Evolutionary conservation across 2,888 invertebrate species (phyloP), one percentile per base, ranked within the genome.

Genomic region (Nectonema munidae): DNA sequence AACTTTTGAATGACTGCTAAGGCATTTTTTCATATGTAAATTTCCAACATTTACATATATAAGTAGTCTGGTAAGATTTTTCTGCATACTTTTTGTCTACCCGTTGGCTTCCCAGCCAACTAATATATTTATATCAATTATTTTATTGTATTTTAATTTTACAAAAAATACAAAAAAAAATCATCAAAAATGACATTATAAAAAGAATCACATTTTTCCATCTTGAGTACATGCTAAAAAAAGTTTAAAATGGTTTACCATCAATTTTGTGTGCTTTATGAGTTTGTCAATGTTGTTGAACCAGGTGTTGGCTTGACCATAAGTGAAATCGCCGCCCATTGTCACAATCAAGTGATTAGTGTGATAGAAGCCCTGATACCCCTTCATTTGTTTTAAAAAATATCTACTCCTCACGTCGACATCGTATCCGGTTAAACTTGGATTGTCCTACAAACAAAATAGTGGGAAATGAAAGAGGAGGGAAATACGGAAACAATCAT

Each of bases 241-340:
- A 6, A 20, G 19, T 11, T 9, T 11, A 6, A 11, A 32, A 29
- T n/a, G 9, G 39, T 47, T 46, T 46, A 61, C 61, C 49, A 48
- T 48, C 38, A 47, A 48, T 45, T 62, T 62, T 13, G 58, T 66
- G 63, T 65, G 72, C 67, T 65, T 64, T 49, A 83, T 77, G 33
- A 81, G 57, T 52, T 69, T 72, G 53, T 81, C 77, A 54, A 79
- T 54, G 52, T 76, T 77, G 43, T 61, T 65, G 55, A 66, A 81
- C 66, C 71, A 73, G 53, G 66, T 63, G 42, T 63, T 58, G 0
- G 79, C 76, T 47, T 71, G 66, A 49, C 69, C 69, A 51, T 72
- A 81, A 5, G 70, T 69, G 50, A 81, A 81, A 56, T 81, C 79
- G 19, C 69, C 70, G 1, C 81, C 81, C 77, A 79, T 79, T 0